phyloP scores from a whole-genome alignment of 2,888 invertebrate genomes.

The Periphyllus acericola region DNA sequence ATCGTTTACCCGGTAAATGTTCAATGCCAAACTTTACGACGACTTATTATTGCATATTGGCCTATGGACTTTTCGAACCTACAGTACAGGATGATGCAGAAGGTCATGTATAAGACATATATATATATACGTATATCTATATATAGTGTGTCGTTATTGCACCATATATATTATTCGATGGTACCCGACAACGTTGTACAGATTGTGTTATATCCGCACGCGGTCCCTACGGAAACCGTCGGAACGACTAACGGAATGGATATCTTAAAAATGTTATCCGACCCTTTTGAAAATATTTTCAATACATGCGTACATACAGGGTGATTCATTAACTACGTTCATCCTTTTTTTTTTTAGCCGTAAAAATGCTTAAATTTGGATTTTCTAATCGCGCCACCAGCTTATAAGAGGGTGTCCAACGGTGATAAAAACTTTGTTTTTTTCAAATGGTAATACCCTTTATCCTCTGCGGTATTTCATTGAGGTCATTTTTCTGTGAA shows the following conservation, averaged over 20 bases:
- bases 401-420: too few relatives aligned
- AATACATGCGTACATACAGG: too few relatives aligned
- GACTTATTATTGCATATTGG: conserved; percentile 21
- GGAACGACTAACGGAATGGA: conserved; percentile 10
- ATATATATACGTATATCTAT: too few relatives aligned
- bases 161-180: conserved; percentile 9
- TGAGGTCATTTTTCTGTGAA: too few relatives aligned
- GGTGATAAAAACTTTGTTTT: too few relatives aligned
- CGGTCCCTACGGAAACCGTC: not conserved
- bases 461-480: too few relatives aligned
- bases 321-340: too few relatives aligned
- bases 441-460: too few relatives aligned
- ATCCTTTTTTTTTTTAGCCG: too few relatives aligned
- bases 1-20: conserved; percentile 41
- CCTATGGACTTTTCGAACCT: conserved; percentile 8
- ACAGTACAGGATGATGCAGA: conserved; percentile 10
- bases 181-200: conserved; percentile 2
- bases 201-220: not conserved
- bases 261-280: conserved; percentile 13
- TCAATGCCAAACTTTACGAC: conserved; percentile 23
- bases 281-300: conserved; percentile 1
- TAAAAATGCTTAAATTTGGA: too few relatives aligned
- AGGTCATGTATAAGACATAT: not conserved
- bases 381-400: too few relatives aligned
- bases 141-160: conserved; percentile 7